phyloP scores from a whole-genome alignment of 2,797 vertebrate genomes.

The Catamblyrhynchus diadema region DNA sequence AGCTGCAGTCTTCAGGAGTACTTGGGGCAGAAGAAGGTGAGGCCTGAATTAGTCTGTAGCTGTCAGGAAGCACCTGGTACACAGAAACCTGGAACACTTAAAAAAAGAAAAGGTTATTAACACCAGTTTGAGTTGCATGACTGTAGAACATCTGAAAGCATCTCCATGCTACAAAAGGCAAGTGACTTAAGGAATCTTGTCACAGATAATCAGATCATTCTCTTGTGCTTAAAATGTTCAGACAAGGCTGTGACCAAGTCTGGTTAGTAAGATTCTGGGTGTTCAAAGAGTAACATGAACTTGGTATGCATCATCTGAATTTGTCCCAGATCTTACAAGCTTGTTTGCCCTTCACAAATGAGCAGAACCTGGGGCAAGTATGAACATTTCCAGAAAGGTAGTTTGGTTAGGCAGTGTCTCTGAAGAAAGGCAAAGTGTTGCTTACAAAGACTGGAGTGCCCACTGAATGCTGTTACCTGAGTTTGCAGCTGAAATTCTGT shows the following conservation, averaged over 20 bases:
- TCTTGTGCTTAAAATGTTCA: neutral
- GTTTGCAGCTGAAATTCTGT: neutral
- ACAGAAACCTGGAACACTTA: neutral
- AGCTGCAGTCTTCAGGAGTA: neutral
- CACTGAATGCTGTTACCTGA: neutral
- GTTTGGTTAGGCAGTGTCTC: neutral
- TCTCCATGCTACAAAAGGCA: neutral
- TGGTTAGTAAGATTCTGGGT: neutral
- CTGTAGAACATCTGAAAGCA: neutral
- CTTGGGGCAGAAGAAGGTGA: neutral
- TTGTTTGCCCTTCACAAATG: neutral
- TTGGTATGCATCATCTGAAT: neutral
- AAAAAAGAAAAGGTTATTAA: neutral
- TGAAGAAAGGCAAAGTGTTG: neutral
- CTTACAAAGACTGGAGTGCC: neutral
- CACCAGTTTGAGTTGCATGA: neutral
- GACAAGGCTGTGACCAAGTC: neutral
- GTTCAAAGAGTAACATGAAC: neutral
- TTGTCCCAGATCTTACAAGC: neutral
- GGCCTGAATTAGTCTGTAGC: neutral
- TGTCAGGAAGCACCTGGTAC: conserved; percentile 38
- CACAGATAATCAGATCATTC: neutral
- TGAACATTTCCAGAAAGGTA: neutral
- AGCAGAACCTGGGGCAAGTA: neutral
- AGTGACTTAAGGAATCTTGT: neutral